phyloP scores from a whole-genome alignment of 2,797 vertebrate species.

The Moxostoma hubbsi region DNA sequence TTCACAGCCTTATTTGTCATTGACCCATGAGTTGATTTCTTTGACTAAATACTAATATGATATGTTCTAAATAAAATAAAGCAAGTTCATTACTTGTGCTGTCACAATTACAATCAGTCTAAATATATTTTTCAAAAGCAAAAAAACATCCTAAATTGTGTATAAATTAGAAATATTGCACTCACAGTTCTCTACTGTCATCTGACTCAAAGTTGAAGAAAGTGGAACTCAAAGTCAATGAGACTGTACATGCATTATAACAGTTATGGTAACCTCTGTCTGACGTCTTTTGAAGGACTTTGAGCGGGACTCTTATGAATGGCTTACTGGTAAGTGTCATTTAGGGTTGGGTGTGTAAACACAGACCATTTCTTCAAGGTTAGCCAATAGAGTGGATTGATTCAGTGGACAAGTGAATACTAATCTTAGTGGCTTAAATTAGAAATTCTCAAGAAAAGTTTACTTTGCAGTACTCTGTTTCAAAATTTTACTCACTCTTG shows the following conservation, averaged over 20 bases:
- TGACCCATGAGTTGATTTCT: too few species aligned
- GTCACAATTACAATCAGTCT: not conserved
- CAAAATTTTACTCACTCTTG: too few species aligned
- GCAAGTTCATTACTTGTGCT: not conserved
- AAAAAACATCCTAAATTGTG: too few species aligned
- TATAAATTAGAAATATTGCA: not conserved
- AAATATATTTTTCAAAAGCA: not conserved
- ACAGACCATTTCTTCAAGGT: not conserved
- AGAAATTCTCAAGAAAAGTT: too few species aligned
- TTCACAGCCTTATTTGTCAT: too few species aligned
- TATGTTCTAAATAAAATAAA: not conserved
- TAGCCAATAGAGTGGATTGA: too few species aligned
- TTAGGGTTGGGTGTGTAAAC: constrained; percentile 27
- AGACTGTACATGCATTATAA: not conserved
- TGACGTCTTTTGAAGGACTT: constrained; percentile 42
- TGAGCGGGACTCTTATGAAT: constrained; percentile 36
- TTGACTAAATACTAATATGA: too few species aligned
- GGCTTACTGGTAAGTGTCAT: constrained; percentile 10
- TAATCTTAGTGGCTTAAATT: too few species aligned
- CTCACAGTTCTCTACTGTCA: constrained; percentile 28
- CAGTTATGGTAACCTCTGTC: constrained; percentile 1
- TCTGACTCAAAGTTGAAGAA: not conserved
- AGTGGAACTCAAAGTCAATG: not conserved
- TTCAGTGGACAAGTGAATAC: too few species aligned
- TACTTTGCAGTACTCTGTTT: too few species aligned